Evolutionary conservation across 2,888 invertebrate genomes (phyloP).

Genomic region (Adineta ricciae): DNA sequence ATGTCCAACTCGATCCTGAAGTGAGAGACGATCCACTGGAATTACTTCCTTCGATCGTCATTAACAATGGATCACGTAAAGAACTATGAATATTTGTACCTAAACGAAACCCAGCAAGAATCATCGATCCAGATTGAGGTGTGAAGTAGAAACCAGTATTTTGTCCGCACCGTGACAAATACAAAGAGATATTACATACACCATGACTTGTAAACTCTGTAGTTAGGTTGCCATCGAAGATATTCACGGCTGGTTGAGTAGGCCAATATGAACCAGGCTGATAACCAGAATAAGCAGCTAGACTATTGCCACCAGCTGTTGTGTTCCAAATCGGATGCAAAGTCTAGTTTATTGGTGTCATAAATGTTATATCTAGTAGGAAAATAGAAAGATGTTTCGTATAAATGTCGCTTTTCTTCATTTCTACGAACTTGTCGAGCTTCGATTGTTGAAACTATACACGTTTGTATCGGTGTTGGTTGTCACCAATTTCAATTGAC

Average conservation of each 20-base stretch:
- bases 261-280: background rate
- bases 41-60: background rate
- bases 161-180: background rate
- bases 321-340: background rate
- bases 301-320: background rate
- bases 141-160: background rate
- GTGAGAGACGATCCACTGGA: background rate
- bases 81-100: background rate
- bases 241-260: background rate
- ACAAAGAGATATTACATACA: background rate
- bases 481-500: too few species aligned
- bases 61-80: background rate
- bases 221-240: background rate
- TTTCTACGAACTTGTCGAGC: too few species aligned
- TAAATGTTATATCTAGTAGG: too few species aligned
- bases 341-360: background rate
- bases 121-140: rapidly evolving
- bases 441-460: too few species aligned
- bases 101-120: background rate
- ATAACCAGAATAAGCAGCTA: background rate
- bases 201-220: background rate
- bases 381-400: too few species aligned
- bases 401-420: too few species aligned
- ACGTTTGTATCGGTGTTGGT: too few species aligned
- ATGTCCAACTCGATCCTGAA: background rate